phyloP scores from a whole-genome alignment of 2,797 vertebrate genomes.

The Sebastes taczanowskii region DNA sequence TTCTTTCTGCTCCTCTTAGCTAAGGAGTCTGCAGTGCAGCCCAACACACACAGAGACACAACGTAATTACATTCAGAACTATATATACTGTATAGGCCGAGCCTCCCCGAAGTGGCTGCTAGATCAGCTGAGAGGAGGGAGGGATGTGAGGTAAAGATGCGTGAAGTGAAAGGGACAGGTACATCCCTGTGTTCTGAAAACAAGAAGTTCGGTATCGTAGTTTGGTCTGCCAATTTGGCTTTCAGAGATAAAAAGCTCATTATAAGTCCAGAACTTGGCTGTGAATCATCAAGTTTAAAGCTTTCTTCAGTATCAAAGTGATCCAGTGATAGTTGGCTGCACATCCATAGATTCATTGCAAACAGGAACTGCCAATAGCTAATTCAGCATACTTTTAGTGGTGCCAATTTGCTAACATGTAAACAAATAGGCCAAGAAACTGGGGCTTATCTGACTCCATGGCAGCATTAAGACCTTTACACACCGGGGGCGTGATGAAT shows the following conservation, averaged over 20 bases:
- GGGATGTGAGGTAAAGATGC: neutral
- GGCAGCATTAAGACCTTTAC: neutral
- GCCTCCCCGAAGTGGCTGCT: neutral
- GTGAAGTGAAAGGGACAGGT: neutral
- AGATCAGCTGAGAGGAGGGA: neutral
- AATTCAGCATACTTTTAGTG: neutral
- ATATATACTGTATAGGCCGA: neutral
- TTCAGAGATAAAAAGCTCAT: neutral
- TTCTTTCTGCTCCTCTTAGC: neutral
- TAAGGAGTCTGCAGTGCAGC: neutral
- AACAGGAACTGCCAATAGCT: neutral
- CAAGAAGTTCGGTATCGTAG: neutral
- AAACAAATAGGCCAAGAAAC: neutral
- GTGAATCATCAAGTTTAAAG: neutral
- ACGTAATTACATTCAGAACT: neutral
- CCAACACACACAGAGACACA: neutral
- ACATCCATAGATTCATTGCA: neutral
- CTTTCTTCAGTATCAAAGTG: neutral
- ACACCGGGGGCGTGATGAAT: too few species aligned
- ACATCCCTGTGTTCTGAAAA: neutral
- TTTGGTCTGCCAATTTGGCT: neutral
- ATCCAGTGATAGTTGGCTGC: neutral
- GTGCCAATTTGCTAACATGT: neutral
- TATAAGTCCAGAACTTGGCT: neutral
- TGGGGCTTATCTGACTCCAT: neutral